A percentile compares a stretch with the other conserved stretches of the same genome.
Evolutionary conservation across 2,113 vertebrate genomes (phyloP).

Genomic region (Aptenodytes forsteri): DNA sequence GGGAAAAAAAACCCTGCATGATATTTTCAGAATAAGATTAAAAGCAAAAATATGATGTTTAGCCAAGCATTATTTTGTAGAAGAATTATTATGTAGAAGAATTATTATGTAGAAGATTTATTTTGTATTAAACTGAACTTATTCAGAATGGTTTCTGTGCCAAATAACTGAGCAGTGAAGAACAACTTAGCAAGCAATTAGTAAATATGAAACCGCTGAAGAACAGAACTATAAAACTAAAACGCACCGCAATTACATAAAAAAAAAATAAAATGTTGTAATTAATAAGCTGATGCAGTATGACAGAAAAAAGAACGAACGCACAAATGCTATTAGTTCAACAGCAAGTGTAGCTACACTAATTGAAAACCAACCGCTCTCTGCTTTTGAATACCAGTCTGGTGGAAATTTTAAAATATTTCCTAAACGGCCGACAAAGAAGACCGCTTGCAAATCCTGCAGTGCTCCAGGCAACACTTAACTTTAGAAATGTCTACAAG

Average conservation of each 20-base stretch:
- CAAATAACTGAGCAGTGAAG: not conserved
- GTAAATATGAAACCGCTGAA: not conserved
- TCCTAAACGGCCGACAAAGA: not conserved
- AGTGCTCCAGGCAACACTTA: not conserved
- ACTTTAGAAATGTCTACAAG: constrained; percentile 10
- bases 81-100: not conserved
- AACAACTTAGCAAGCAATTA: constrained; percentile 15
- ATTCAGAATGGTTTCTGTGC: not conserved
- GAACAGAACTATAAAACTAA: not conserved
- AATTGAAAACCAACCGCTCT: not conserved
- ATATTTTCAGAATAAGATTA: not conserved
- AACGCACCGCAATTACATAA: not conserved
- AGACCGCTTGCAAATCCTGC: not conserved
- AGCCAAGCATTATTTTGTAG: not conserved
- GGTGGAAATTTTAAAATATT: constrained; percentile 20
- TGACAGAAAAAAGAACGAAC: not conserved
- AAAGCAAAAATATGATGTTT: not conserved
- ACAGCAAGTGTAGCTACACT: not conserved
- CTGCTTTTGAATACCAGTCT: not conserved
- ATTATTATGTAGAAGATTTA: not conserved
- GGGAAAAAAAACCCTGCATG: not conserved
- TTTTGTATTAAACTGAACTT: not conserved
- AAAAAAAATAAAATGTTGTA: not conserved
- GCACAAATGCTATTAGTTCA: not conserved
- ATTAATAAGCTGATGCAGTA: constrained; percentile 14